Evolutionary conservation across 2,113 vertebrate genomes (phyloP).

Genomic region (Mus musculus): DNA sequence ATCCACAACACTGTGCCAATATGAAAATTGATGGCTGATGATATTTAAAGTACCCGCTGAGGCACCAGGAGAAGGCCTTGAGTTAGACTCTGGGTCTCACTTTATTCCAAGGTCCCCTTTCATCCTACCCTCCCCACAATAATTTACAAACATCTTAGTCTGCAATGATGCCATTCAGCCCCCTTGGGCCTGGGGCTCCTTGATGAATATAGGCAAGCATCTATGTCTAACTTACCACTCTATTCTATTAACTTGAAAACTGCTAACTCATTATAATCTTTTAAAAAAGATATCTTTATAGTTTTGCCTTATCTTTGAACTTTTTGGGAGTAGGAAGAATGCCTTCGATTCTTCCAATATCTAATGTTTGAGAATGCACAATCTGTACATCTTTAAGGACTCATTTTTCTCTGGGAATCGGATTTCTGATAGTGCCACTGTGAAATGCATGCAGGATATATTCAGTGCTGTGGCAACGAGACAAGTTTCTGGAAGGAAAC

Average conservation of each 20-base stretch:
- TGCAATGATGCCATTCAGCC: too few relatives aligned
- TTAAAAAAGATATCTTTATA: constrained; percentile 13
- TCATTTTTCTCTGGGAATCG: constrained; percentile 32
- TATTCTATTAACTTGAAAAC: constrained; percentile 17
- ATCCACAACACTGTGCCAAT: background rate
- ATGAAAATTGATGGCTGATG: background rate
- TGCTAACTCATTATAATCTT: background rate
- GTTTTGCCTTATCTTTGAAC: background rate
- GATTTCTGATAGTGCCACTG: background rate
- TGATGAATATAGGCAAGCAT: background rate
- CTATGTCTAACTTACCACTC: constrained; percentile 16
- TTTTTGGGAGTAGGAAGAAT: constrained; percentile 36
- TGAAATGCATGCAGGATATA: constrained; percentile 9
- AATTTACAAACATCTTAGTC: background rate
- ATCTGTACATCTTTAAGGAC: background rate
- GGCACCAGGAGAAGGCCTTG: background rate
- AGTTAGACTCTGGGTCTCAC: background rate
- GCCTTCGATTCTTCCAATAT: constrained; percentile 13
- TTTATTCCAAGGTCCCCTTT: background rate
- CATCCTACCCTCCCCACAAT: accelerated
- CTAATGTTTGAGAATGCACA: background rate
- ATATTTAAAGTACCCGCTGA: background rate
- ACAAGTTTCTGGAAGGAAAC: constrained; percentile 63
- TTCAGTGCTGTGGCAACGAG: constrained; percentile 68
- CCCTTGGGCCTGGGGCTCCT: background rate